A percentile compares a stretch with the other conserved stretches of the same genome.
These are phyloP conservation scores for Anolis apletophallus DNA, from an alignment of 2,797 vertebrate genomes.

Conservation along the genomic window DNA sequence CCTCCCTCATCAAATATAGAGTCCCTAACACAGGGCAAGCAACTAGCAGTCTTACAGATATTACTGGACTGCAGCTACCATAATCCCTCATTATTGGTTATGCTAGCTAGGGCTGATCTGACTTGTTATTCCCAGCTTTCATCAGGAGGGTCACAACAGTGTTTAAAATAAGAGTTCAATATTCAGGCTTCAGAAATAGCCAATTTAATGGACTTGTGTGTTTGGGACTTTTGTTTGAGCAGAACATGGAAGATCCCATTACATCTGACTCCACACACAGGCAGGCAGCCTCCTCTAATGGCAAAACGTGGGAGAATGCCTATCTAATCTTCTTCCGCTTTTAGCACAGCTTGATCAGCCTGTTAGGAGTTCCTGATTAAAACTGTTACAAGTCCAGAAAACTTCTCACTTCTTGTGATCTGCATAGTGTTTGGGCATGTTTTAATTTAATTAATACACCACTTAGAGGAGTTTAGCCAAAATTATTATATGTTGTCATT, in stretches of 20 bases:
- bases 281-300: constrained; percentile 20
- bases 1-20: too few species aligned
- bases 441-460: constrained; percentile 65
- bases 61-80: background rate
- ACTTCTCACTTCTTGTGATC: constrained; percentile 63
- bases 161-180: background rate
- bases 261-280: constrained; percentile 63
- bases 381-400: constrained; percentile 26
- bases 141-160: background rate
- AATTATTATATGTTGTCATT: constrained; percentile 43
- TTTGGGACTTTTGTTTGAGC: constrained; percentile 8
- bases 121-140: background rate
- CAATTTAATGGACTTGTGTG: background rate
- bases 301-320: background rate
- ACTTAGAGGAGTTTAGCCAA: constrained; percentile 61
- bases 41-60: background rate
- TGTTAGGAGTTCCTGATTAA: constrained; percentile 59
- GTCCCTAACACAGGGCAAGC: too few species aligned
- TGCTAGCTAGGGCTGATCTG: background rate
- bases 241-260: constrained; percentile 57
- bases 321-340: background rate
- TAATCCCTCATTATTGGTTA: background rate
- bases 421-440: constrained; percentile 46
- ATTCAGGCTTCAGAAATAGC: background rate
- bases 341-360: constrained; percentile 2